Evolutionary conservation across 2,797 vertebrate genomes (phyloP).

Genomic region (Cyprinella venusta): DNA sequence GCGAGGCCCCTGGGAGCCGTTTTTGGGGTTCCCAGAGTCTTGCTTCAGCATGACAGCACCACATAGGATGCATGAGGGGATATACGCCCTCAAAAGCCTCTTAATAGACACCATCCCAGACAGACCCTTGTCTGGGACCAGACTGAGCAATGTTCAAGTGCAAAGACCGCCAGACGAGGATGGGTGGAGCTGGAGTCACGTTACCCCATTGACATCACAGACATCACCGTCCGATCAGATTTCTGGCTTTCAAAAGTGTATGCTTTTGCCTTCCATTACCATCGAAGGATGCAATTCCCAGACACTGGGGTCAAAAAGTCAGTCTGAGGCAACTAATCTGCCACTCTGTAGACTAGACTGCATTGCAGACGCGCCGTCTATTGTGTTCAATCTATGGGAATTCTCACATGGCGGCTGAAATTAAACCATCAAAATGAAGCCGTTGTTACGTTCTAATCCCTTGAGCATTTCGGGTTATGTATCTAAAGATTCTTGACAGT

Average conservation of each 20-base stretch:
- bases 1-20: slow-evolving; percentile 51
- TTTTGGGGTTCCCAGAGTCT: slow-evolving; percentile 46
- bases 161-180: slow-evolving; percentile 49
- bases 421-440: slow-evolving; percentile 33
- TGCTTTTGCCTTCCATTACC: slow-evolving; percentile 29
- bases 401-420: slow-evolving; percentile 20
- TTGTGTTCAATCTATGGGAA: slow-evolving; percentile 44
- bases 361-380: slow-evolving; percentile 14
- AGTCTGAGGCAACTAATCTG: slow-evolving; percentile 43
- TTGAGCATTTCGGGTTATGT: slow-evolving; percentile 7
- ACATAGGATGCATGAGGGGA: slow-evolving; percentile 23
- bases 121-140: slow-evolving; percentile 56
- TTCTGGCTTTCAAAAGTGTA: slow-evolving; percentile 42
- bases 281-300: slow-evolving; percentile 31
- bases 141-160: slow-evolving; percentile 46
- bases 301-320: slow-evolving; percentile 58
- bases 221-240: slow-evolving; percentile 42
- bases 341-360: slow-evolving; percentile 28
- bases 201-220: slow-evolving; percentile 42
- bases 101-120: slow-evolving; percentile 48
- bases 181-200: slow-evolving; percentile 34
- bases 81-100: slow-evolving; percentile 42
- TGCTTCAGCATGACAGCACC: slow-evolving; percentile 47
- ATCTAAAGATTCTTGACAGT: slow-evolving; percentile 31
- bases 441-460: slow-evolving; percentile 21